Conservation (phyloP, 2,888 invertebrate species). For the Laothoe populi region DNA sequence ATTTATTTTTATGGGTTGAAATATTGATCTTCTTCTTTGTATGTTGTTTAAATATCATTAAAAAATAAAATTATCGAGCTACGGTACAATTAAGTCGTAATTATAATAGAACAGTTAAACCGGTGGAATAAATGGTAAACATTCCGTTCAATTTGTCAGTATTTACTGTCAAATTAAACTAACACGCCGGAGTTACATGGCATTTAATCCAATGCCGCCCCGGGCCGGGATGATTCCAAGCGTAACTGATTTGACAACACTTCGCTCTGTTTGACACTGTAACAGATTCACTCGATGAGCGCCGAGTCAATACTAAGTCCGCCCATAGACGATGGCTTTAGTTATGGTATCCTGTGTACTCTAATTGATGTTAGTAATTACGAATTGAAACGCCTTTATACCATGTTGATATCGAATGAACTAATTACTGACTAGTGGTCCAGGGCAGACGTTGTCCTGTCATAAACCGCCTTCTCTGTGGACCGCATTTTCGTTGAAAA, state of each 20-base stretch:
- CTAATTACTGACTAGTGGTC: no score
- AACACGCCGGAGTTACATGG: background rate
- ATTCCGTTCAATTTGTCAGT: background rate
- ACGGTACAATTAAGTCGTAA: background rate
- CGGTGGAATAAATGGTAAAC: background rate
- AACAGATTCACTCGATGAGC: background rate
- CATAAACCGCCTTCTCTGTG: no score
- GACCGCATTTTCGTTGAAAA: no score
- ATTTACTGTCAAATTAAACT: constrained; percentile 6
- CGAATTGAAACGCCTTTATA: no score
- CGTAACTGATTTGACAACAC: background rate
- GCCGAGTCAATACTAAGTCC: background rate
- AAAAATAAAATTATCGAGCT: no score
- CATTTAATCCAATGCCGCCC: background rate
- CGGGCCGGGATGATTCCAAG: background rate
- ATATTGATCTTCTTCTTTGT: no score
- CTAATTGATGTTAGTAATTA: background rate
- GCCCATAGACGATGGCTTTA: background rate
- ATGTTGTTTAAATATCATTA: no score
- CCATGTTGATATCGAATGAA: no score
- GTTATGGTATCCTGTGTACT: background rate
- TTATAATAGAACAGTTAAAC: background rate
- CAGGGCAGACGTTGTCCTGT: no score
- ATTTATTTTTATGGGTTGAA: no score
- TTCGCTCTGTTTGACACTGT: background rate